Conservation (phyloP, 2,797 vertebrate genomes). For the Aeoliscus strigatus region DNA sequence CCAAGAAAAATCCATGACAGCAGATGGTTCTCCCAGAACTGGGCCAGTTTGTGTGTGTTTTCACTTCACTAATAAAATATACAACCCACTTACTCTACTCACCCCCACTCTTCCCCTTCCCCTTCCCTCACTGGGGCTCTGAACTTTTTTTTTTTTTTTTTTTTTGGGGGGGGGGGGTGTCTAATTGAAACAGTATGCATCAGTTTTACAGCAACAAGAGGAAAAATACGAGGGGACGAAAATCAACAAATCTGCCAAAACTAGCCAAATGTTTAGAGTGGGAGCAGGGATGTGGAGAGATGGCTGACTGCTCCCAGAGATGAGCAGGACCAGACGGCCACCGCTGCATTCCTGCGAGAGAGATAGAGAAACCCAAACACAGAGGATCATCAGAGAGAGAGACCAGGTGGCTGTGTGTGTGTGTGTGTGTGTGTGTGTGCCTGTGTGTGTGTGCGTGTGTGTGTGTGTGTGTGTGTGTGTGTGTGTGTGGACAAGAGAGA, state of each 20-base stretch:
- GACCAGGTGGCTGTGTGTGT: constrained; percentile 31
- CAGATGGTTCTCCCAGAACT: constrained; percentile 66
- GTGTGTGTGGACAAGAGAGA: too few species aligned
- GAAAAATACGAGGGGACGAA: constrained; percentile 71
- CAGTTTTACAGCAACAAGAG: constrained; percentile 74
- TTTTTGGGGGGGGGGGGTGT: too few species aligned
- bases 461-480: too few species aligned
- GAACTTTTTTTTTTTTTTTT: constrained; percentile 48
- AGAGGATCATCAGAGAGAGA: constrained; percentile 15
- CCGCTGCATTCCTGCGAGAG: constrained; percentile 52
- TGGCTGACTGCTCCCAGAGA: constrained; percentile 66
- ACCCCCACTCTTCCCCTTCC: too few species aligned
- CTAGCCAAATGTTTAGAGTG: constrained; percentile 76
- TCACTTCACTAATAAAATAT: constrained; percentile 75
- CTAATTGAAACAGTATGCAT: constrained; percentile 76
- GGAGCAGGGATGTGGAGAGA: constrained; percentile 66
- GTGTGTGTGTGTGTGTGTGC: constrained; percentile 4
- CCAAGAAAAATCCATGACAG: constrained; percentile 48
- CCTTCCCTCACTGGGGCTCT: constrained; percentile 55
- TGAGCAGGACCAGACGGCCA: constrained; percentile 70
- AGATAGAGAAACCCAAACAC: constrained; percentile 20
- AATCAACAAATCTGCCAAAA: constrained; percentile 77
- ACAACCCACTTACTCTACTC: constrained; percentile 71
- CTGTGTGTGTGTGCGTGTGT: too few species aligned
- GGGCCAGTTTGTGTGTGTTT: constrained; percentile 71